Base-by-base conservation (phyloP, 2,797 vertebrate species). In the Microchirus variegatus region DNA sequence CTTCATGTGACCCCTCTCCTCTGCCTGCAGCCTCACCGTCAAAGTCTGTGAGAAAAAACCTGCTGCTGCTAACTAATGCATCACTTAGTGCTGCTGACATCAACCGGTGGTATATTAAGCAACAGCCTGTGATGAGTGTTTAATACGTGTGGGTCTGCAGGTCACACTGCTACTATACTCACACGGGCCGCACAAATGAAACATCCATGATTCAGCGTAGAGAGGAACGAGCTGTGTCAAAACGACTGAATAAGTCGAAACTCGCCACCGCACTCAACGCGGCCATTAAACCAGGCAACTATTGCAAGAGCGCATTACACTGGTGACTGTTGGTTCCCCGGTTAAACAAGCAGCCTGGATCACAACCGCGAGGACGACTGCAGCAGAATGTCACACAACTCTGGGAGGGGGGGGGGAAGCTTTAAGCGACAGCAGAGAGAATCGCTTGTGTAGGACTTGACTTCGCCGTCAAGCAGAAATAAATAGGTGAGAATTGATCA, bases 241-340 rank as follows among this genome's bases (percentile, higher is more conserved):
- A 75, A 84, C 78, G 80, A 90, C 78, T 86, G 65, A 87, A 88
- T 76, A 76, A 85, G 73, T 80, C 14, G 16, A 67, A 77, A 75
- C 38, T 47, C 10, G 22, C 70, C 54, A 59, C 70, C 47, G 67
- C 55, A 59, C 77, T 80, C 59, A 12, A 64, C 46, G 38, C 63
- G 26, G 60, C 60, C 59, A 75, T 89, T 75, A 77, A 79, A 77
- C 73, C 72, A 70, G 61, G 70, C 53, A 52, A 59, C 73, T 40
- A 42, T 41, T 61, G 64, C 47, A 56, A 54, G 60, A 80, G 73
- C 68, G 63, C 67, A 63, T 80, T 66, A 76, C 48, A 58, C 51
- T 41, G 62, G 58, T 78, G 77, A 71, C 72, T 78, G 70, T 70
- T 67, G 31, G 69, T 64, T 64, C 61, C 12, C 64, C 61, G 71